Evolutionary conservation across 2,888 invertebrate species (phyloP).

Genomic region (Eurois occulta): DNA sequence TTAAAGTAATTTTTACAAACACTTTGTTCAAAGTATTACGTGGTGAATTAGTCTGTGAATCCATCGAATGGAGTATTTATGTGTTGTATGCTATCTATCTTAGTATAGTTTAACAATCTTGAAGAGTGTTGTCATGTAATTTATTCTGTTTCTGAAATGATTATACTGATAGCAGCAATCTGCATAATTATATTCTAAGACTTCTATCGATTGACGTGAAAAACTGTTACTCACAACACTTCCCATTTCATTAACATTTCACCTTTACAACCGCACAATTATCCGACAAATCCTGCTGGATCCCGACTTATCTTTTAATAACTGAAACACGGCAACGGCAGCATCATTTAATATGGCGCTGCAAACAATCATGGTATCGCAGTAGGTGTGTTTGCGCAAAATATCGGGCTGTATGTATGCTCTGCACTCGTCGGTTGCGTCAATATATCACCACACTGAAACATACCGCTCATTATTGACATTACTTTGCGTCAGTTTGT

Average conservation of each 20-base stretch:
- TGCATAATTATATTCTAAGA: background rate
- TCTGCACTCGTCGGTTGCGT: conserved; percentile 47
- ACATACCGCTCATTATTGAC: conserved; percentile 58
- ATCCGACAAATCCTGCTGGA: conserved; percentile 13
- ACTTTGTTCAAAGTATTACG: conserved; percentile 19
- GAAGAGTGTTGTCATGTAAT: background rate
- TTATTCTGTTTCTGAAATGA: background rate
- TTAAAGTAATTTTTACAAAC: conserved; percentile 50
- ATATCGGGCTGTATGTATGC: conserved; percentile 58
- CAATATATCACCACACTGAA: conserved; percentile 36
- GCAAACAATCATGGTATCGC: conserved; percentile 20
- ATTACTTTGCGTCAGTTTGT: conserved; percentile 25
- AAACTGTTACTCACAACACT: background rate
- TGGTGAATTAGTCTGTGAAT: conserved; percentile 8
- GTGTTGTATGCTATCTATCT: background rate
- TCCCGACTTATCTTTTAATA: conserved; percentile 44
- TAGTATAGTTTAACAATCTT: background rate
- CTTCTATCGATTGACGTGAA: background rate
- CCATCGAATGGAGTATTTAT: background rate
- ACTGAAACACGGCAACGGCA: conserved; percentile 5
- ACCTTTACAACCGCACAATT: conserved; percentile 16
- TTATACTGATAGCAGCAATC: background rate
- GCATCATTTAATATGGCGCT: conserved; percentile 21
- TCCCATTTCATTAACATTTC: conserved; percentile 20
- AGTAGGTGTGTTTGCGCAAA: conserved; percentile 47